Percentiles rank a stretch among this genome's conserved stretches.
phyloP scores from a whole-genome alignment of 1,140 invertebrate species.

The Ceratina calcarata region DNA sequence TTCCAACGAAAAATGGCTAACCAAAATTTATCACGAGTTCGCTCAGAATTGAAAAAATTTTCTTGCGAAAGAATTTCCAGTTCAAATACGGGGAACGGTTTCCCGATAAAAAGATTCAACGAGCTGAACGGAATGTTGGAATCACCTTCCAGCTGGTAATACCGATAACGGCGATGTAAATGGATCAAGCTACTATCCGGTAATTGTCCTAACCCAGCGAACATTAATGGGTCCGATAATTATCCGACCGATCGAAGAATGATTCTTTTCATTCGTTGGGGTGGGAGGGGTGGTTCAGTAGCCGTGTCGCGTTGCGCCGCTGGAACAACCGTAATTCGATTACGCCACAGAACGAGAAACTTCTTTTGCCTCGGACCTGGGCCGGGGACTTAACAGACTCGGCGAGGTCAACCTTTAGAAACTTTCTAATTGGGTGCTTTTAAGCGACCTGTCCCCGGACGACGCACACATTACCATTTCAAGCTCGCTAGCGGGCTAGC shows the following conservation, averaged over 20 bases:
- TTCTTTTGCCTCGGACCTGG: slow-evolving; percentile 21
- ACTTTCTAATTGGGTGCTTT: slow-evolving; percentile 74
- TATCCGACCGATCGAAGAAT: background rate
- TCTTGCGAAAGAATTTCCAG: too few species aligned
- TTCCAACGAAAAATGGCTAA: too few species aligned
- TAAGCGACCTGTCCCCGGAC: slow-evolving; percentile 56
- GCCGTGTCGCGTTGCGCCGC: background rate
- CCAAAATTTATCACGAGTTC: too few species aligned
- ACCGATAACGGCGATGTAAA: background rate
- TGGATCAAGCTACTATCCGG: background rate
- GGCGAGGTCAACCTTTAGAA: slow-evolving; percentile 56
- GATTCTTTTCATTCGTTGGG: background rate
- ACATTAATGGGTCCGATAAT: background rate
- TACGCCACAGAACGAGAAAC: slow-evolving; percentile 30
- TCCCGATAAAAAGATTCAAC: too few species aligned
- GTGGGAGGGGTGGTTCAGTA: background rate
- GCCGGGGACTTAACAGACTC: slow-evolving; percentile 54
- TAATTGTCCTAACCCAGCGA: slow-evolving; percentile 3
- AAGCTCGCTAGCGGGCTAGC: slow-evolving; percentile 26
- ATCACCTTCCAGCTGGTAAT: background rate
- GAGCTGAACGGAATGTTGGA: too few species aligned
- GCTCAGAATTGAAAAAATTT: too few species aligned
- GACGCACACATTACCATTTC: slow-evolving; percentile 62
- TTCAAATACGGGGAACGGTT: too few species aligned
- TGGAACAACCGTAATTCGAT: slow-evolving; percentile 49